Conservation (phyloP, 1,140 invertebrate species). For the Oedothorax gibbosus region DNA sequence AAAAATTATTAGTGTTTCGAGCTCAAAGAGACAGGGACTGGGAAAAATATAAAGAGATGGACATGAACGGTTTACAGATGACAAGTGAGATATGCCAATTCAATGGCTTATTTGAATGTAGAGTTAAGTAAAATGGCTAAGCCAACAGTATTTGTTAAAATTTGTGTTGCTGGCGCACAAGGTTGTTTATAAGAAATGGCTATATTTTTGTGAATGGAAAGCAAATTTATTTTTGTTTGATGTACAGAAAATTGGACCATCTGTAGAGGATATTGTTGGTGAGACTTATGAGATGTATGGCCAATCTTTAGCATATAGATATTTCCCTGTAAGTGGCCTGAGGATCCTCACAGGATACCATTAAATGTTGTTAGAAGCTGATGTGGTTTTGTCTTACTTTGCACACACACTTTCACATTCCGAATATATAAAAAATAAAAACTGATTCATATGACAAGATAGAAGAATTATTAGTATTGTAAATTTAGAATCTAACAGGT, state of each 20-base stretch:
- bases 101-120: conserved; percentile 43
- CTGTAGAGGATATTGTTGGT: conserved; percentile 57
- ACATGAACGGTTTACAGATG: conserved; percentile 41
- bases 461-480: too few species aligned
- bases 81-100: conserved; percentile 55
- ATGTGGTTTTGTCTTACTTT: conserved; percentile 25
- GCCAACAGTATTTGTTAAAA: conserved; percentile 49
- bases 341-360: conserved; percentile 57
- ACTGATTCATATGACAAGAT: too few species aligned
- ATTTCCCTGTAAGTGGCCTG: conserved; percentile 51
- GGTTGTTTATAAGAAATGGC: conserved; percentile 59
- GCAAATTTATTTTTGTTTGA: conserved; percentile 56
- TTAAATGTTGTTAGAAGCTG: conserved; percentile 59
- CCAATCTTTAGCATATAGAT: conserved; percentile 52
- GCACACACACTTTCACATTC: neutral
- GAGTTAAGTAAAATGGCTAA: conserved; percentile 46
- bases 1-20: conserved; percentile 29
- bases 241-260: conserved; percentile 59
- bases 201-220: conserved; percentile 59
- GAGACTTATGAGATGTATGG: conserved; percentile 25
- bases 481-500: too few species aligned
- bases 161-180: conserved; percentile 60
- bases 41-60: conserved; percentile 7
- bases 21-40: conserved; percentile 51
- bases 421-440: neutral